Conservation (phyloP, 2,113 vertebrate genomes). For the Lanius ludovicianus region DNA sequence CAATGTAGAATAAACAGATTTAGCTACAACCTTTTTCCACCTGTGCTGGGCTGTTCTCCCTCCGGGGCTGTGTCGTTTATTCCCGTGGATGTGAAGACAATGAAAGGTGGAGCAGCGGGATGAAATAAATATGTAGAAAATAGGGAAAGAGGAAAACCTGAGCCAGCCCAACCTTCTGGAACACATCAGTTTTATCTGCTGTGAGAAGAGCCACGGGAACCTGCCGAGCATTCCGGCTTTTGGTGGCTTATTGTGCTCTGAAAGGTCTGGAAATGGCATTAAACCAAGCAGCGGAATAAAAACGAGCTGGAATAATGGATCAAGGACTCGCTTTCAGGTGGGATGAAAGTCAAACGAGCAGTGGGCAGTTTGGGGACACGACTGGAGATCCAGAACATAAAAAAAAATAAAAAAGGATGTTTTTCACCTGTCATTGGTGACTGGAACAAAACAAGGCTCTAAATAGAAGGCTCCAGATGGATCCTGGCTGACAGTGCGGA, state of each 20-base stretch:
- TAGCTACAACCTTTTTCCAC: neutral
- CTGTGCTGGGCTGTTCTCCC: accelerated
- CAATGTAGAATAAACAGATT: neutral
- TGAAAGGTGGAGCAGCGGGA: neutral
- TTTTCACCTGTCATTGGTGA: neutral
- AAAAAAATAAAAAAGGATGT: neutral
- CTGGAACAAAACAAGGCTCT: constrained; percentile 1
- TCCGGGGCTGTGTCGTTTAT: accelerated
- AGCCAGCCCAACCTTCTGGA: neutral
- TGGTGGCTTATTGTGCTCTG: neutral
- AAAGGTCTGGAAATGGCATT: neutral
- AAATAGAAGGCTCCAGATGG: constrained; percentile 19
- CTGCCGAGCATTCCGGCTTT: neutral
- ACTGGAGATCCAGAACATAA: neutral
- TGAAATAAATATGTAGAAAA: neutral
- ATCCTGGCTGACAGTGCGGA: neutral
- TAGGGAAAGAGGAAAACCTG: neutral
- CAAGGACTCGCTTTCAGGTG: neutral
- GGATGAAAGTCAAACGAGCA: neutral
- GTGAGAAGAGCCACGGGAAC: neutral
- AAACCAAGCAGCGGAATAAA: neutral
- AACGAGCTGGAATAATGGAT: neutral
- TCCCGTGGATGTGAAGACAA: neutral
- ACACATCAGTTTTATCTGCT: neutral
- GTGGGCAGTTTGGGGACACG: neutral